Conservation (phyloP, 2,113 vertebrate species). For the Ascaphus truei region DNA sequence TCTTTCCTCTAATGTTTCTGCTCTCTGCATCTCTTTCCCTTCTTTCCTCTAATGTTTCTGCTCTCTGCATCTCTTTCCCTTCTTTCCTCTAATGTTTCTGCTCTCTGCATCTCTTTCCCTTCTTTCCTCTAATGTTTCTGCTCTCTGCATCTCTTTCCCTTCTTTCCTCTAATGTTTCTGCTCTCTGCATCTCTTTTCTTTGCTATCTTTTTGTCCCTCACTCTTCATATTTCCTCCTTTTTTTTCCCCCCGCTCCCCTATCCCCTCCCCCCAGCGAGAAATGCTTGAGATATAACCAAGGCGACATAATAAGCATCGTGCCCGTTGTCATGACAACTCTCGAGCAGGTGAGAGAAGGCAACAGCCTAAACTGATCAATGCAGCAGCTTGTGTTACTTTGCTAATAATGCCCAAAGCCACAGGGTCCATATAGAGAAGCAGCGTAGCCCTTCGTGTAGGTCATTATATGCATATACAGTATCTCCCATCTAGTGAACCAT, state of each 20-base stretch:
- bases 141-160: no score
- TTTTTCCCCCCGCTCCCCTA: background rate
- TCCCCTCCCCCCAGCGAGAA: constrained; percentile 30
- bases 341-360: constrained; percentile 51
- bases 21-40: no score
- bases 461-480: background rate
- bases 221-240: background rate
- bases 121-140: no score
- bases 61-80: no score
- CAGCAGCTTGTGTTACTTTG: background rate
- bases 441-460: background rate
- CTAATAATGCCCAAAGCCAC: constrained; percentile 14
- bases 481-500: background rate
- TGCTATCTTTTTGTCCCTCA: background rate
- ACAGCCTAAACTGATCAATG: constrained; percentile 34
- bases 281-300: constrained; percentile 49
- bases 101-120: no score
- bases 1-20: no score
- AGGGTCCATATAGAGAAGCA: background rate
- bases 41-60: no score
- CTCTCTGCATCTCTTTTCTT: no score
- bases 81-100: no score
- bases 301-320: constrained; percentile 47
- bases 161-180: no score
- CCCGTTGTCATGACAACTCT: constrained; percentile 53